A percentile compares a stretch with the other conserved stretches of the same genome.
Evolutionary conservation across 2,113 vertebrate species (phyloP).

Genomic region (Caranx melampygus): DNA sequence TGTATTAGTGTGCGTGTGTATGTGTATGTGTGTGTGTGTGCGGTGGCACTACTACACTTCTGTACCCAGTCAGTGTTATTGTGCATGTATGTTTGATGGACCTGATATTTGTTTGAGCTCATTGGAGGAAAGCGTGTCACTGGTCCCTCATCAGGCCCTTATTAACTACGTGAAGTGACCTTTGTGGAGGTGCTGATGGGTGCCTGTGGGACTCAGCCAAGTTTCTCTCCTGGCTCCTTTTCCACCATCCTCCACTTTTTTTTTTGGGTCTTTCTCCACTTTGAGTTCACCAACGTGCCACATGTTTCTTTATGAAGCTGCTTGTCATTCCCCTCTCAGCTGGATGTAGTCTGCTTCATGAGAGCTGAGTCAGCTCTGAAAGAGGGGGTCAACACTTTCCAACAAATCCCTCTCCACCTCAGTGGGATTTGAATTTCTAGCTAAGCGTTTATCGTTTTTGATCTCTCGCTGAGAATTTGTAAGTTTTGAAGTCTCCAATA

Average conservation of each 20-base stretch:
- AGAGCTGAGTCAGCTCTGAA: neutral
- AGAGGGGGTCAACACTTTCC: neutral
- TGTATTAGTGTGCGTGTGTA: neutral
- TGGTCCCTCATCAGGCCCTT: constrained; percentile 79
- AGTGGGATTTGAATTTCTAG: constrained; percentile 7
- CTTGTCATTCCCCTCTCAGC: constrained; percentile 34
- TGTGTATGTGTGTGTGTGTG: too few species aligned
- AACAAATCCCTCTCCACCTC: constrained; percentile 6
- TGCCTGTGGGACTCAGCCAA: constrained; percentile 63
- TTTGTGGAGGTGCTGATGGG: constrained; percentile 81
- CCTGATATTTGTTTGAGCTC: constrained; percentile 15
- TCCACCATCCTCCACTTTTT: constrained; percentile 24
- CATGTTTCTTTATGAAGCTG: constrained; percentile 40
- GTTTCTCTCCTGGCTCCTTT: constrained; percentile 52
- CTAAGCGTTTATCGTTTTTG: constrained; percentile 18
- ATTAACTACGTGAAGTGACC: constrained; percentile 84
- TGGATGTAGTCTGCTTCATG: constrained; percentile 1
- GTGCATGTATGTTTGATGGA: constrained; percentile 13
- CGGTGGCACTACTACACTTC: neutral
- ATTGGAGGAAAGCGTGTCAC: constrained; percentile 26
- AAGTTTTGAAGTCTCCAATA: constrained; percentile 36
- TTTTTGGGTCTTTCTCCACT: constrained; percentile 15
- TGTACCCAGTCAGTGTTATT: constrained; percentile 6
- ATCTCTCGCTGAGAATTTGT: constrained; percentile 23
- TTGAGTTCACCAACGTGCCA: constrained; percentile 7